Conservation (phyloP, 2,113 vertebrate genomes). For the Gallinago jamesoni region DNA sequence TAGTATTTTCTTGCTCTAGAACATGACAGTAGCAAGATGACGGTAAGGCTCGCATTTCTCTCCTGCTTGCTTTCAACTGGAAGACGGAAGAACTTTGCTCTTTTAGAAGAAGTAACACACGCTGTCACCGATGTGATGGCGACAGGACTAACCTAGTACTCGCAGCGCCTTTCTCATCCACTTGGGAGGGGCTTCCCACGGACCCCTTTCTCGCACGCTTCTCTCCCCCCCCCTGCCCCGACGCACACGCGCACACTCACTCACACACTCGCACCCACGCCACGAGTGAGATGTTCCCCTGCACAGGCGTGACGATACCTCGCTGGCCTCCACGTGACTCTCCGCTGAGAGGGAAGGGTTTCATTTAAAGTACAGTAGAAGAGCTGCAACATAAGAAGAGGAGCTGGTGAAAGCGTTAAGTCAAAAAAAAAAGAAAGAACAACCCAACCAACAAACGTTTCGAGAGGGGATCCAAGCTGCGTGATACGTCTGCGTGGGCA, state of each 20-base stretch:
- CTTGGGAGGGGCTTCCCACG: neutral
- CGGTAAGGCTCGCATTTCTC: slow-evolving; percentile 50
- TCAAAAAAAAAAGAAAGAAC: slow-evolving; percentile 35
- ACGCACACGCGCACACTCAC: neutral
- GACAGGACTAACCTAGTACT: neutral
- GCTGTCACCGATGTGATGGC: neutral
- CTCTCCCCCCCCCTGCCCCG: neutral
- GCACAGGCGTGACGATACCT: neutral
- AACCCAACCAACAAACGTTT: neutral
- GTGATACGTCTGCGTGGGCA: slow-evolving; percentile 74
- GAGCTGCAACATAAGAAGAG: slow-evolving; percentile 51
- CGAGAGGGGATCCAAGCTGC: slow-evolving; percentile 53
- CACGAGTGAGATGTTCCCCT: neutral
- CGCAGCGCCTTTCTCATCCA: neutral
- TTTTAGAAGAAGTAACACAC: neutral
- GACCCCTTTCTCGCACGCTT: neutral
- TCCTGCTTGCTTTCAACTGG: slow-evolving; percentile 54
- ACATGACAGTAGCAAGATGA: slow-evolving; percentile 65
- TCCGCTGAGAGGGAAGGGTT: slow-evolving; percentile 58
- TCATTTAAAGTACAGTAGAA: slow-evolving; percentile 74
- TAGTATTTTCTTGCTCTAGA: slow-evolving; percentile 75
- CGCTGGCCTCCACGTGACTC: slow-evolving; percentile 23
- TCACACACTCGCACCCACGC: neutral
- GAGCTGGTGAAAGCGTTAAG: slow-evolving; percentile 39
- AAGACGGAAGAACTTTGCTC: slow-evolving; percentile 62